A percentile compares a stretch with the other conserved stretches of the same genome.
Evolutionary conservation across 2,888 invertebrate genomes (phyloP).

Genomic region (Diadegma fenestrale): DNA sequence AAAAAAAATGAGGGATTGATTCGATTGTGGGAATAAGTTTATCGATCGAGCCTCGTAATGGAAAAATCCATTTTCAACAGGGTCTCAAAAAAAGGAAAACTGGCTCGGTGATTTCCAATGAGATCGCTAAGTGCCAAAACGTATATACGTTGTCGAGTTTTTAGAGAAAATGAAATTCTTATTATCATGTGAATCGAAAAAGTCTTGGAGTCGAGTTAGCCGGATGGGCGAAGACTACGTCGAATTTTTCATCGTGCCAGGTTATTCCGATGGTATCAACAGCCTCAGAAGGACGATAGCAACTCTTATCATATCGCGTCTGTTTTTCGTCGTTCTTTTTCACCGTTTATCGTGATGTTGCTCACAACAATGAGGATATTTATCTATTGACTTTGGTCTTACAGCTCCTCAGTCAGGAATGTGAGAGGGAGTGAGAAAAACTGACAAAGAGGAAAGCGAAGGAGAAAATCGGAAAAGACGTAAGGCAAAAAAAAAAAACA

Average conservation of each 20-base stretch:
- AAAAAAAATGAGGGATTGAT: too few relatives aligned
- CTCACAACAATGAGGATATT: slow-evolving; percentile 44
- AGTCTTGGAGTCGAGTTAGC: slow-evolving; percentile 7
- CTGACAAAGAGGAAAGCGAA: not conserved
- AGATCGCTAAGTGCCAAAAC: not conserved
- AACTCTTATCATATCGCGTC: slow-evolving; percentile 46
- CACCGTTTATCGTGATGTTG: slow-evolving; percentile 35
- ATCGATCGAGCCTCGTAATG: not conserved
- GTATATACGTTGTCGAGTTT: not conserved
- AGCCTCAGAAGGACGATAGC: slow-evolving; percentile 31
- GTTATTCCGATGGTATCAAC: slow-evolving; percentile 34
- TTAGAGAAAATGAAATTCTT: slow-evolving; percentile 39
- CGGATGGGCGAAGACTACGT: slow-evolving; percentile 5
- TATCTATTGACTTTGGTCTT: slow-evolving; percentile 37
- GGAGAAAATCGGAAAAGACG: slow-evolving; percentile 17
- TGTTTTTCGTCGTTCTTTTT: slow-evolving; percentile 23
- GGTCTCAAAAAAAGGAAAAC: not conserved
- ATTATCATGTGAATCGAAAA: slow-evolving; percentile 58
- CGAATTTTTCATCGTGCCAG: slow-evolving; percentile 32
- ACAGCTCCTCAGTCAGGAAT: slow-evolving; percentile 6
- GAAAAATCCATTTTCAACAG: not conserved
- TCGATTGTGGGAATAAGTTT: not conserved
- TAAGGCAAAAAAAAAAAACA: slow-evolving; percentile 21
- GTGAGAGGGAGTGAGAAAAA: not conserved
- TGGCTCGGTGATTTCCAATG: not conserved